Percentiles rank a stretch among this genome's conserved stretches.
Evolutionary conservation across 2,797 vertebrate genomes (phyloP).

Genomic region (Lemur catta): DNA sequence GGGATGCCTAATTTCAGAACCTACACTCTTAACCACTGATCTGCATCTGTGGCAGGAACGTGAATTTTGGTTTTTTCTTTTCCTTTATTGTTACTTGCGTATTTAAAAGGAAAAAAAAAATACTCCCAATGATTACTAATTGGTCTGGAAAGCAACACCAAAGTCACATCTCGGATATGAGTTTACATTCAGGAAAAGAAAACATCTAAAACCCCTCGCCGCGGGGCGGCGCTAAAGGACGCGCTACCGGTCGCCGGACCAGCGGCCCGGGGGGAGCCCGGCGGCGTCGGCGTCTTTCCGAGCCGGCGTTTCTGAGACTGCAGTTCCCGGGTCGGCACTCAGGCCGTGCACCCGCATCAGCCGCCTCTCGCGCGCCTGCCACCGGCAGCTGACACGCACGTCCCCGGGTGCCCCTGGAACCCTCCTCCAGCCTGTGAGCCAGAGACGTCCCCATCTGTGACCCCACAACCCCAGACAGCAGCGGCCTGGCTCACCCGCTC

Average conservation of each 20-base stretch:
- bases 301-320: neutral
- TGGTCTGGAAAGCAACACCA: neutral
- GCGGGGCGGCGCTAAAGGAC: neutral
- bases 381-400: neutral
- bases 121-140: neutral
- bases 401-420: neutral
- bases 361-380: neutral
- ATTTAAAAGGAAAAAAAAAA: neutral
- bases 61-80: neutral
- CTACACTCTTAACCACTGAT: neutral
- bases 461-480: neutral
- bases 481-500: neutral
- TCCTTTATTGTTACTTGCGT: neutral
- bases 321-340: neutral
- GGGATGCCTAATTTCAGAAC: neutral
- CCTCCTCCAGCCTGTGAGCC: neutral
- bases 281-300: neutral
- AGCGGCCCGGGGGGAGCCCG: accelerated
- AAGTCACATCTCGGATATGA: neutral
- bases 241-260: neutral
- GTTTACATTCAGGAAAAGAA: neutral
- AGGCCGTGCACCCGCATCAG: neutral
- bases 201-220: neutral
- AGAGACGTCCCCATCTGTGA: neutral
- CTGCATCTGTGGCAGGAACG: neutral